phyloP scores from a whole-genome alignment of 2,888 invertebrate genomes.

The Halictus ligatus region DNA sequence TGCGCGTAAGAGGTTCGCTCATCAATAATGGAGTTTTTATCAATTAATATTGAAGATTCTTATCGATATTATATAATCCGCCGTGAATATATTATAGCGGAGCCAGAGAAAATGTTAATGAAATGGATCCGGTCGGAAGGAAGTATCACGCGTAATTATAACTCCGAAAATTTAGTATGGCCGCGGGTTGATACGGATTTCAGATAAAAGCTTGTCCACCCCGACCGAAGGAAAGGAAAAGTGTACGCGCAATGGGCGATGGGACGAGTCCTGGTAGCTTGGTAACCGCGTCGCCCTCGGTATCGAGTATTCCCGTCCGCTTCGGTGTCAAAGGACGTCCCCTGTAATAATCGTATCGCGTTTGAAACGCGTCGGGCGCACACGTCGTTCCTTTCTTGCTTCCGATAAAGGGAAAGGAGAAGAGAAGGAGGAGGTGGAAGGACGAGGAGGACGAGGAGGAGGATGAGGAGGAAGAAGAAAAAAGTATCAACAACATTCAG shows the following conservation, averaged over 20 bases:
- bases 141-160: not conserved
- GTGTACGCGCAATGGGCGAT: not conserved
- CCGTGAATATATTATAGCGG: not conserved
- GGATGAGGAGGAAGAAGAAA: not conserved
- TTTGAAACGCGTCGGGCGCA: constrained; percentile 35
- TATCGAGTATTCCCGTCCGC: constrained; percentile 9
- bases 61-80: constrained; percentile 1
- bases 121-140: constrained; percentile 4
- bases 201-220: not conserved
- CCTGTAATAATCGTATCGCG: constrained; percentile 43
- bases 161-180: not conserved
- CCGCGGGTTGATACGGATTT: not conserved
- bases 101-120: not conserved
- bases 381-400: constrained; percentile 9
- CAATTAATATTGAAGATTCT: not conserved
- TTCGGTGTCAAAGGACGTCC: constrained; percentile 18
- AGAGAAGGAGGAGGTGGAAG: too few species aligned
- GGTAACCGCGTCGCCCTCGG: constrained; percentile 16
- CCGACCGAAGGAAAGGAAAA: not conserved
- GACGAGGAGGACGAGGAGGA: not conserved
- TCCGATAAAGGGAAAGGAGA: constrained; percentile 8
- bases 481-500: constrained; percentile 52
- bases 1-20: not conserved
- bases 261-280: not conserved
- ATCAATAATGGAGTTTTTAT: not conserved